Evolutionary conservation across 2,113 vertebrate species (phyloP), one percentile per base, ranked within the genome.

Genomic region (Phoxinus phoxinus): DNA sequence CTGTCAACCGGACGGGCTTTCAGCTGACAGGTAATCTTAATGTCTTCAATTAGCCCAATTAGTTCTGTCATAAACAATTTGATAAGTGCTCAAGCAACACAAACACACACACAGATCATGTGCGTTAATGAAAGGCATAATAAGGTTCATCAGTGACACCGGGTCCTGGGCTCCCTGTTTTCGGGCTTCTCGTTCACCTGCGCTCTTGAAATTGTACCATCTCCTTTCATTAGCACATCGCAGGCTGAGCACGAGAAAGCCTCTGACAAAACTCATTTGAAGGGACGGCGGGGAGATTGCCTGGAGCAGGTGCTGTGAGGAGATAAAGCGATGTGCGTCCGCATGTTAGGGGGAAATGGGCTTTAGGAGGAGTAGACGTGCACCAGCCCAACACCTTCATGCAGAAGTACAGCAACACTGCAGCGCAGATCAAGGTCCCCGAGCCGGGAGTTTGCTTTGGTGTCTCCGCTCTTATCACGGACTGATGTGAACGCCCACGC

Each of bases 51-150:
- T 98, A 99, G 96, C 95, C 96, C 97, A 97, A 98, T 99, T 99
- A 99, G 96, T 97, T 95, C 96, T 97, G 98, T 99, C 98, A 99
- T 98, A 99, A 99, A 98, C 98, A 98, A 99, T 99, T 98, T 96
- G 94, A 97, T 97, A 96, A 97, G 96, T 94, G 96, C 95, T 95
- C 94, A 95, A 91, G 96, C 96, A 99, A 97, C 93, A 96, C 96
- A 98, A 98, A 99, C 97, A 98, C 97, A 99, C 97, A 97, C 97
- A 91, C 87, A 71, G 65, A 71, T 79, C 35, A 67, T 67, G 84
- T 27, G 65, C 23, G 96, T 96, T 98, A 98, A 99, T 96, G 96
- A 95, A 94, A 92, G 93, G 94, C 93, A 96, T 98, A 98, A 99
- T 98, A 96, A 48, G 96, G 95, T 96, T 97, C 96, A 98, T 97